A percentile compares a stretch with the other conserved stretches of the same genome.
Evolutionary conservation across 2,113 vertebrate genomes (phyloP).

Genomic region (Pseudorhombus dupliciocellatus): DNA sequence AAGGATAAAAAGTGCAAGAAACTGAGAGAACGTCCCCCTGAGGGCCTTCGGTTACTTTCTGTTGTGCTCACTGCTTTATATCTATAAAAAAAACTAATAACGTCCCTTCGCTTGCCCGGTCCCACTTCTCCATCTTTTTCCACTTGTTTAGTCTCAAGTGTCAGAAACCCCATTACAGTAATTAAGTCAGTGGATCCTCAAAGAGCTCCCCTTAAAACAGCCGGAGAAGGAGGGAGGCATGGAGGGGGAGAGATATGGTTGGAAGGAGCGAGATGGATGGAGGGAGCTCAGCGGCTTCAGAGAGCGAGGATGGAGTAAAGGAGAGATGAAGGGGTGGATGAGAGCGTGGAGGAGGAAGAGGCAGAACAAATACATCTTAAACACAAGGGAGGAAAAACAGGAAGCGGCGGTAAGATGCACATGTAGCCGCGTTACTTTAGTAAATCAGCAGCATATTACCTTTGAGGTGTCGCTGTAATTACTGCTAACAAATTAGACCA

Average conservation of each 20-base stretch:
- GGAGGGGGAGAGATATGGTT: slow-evolving; percentile 57
- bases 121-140: slow-evolving; percentile 55
- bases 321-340: slow-evolving; percentile 27
- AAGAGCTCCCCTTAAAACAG: slow-evolving; percentile 68
- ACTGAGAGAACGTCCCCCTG: slow-evolving; percentile 37
- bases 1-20: slow-evolving; percentile 46
- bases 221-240: slow-evolving; percentile 42
- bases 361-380: slow-evolving; percentile 26
- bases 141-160: slow-evolving; percentile 71
- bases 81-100: slow-evolving; percentile 55
- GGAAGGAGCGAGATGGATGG: slow-evolving; percentile 55
- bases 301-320: slow-evolving; percentile 22
- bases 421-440: not conserved
- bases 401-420: slow-evolving; percentile 33
- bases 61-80: slow-evolving; percentile 21
- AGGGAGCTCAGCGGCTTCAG: slow-evolving; percentile 28
- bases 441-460: slow-evolving; percentile 32
- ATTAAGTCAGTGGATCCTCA: slow-evolving; percentile 76
- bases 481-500: slow-evolving; percentile 45
- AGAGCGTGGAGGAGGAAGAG: slow-evolving; percentile 23
- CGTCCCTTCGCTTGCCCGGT: slow-evolving; percentile 39
- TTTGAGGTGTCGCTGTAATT: slow-evolving; percentile 55
- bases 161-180: slow-evolving; percentile 77
- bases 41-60: slow-evolving; percentile 30
- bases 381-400: slow-evolving; percentile 17